Evolutionary conservation across 2,797 vertebrate species (phyloP).

Genomic region (Notolepis coatsorum): DNA sequence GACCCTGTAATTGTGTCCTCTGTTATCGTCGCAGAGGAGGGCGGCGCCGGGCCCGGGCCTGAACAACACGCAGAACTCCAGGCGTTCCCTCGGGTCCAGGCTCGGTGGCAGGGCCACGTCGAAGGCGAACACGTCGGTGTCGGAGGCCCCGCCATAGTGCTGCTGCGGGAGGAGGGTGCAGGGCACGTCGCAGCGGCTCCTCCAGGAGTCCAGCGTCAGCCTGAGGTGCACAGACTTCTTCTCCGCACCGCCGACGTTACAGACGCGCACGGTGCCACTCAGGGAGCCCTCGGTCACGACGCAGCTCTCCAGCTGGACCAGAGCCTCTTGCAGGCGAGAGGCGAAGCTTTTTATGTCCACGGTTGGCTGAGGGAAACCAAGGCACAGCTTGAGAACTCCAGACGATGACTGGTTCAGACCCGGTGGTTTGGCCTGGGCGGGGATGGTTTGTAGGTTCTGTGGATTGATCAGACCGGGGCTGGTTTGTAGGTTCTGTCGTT

Average conservation of each 20-base stretch:
- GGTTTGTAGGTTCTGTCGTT: slow-evolving; percentile 39
- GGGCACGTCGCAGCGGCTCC: slow-evolving; percentile 72
- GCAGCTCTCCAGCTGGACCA: slow-evolving; percentile 82
- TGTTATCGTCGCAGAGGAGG: slow-evolving; percentile 77
- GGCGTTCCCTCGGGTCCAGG: slow-evolving; percentile 30
- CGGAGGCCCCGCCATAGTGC: not conserved
- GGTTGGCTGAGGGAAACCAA: slow-evolving; percentile 76
- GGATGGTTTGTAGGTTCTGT: slow-evolving; percentile 12
- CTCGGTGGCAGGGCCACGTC: slow-evolving; percentile 69
- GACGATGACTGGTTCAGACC: slow-evolving; percentile 8
- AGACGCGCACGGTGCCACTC: slow-evolving; percentile 77
- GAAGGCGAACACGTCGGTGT: slow-evolving; percentile 79
- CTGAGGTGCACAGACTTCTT: slow-evolving; percentile 74
- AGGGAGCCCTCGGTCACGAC: slow-evolving; percentile 64
- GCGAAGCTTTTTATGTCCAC: slow-evolving; percentile 61
- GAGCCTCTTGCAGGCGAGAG: slow-evolving; percentile 45
- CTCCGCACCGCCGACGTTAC: slow-evolving; percentile 53
- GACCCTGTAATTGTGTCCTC: slow-evolving; percentile 78
- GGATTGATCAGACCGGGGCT: not conserved
- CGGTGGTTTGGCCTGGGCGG: not conserved
- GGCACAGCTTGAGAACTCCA: slow-evolving; percentile 41
- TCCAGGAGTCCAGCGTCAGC: slow-evolving; percentile 83
- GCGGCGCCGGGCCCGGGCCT: slow-evolving; percentile 46
- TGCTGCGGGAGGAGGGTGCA: slow-evolving; percentile 74
- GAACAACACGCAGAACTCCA: slow-evolving; percentile 79